Evolutionary conservation across 2,113 vertebrate species (phyloP).

Genomic region (Cinclus cinclus): DNA sequence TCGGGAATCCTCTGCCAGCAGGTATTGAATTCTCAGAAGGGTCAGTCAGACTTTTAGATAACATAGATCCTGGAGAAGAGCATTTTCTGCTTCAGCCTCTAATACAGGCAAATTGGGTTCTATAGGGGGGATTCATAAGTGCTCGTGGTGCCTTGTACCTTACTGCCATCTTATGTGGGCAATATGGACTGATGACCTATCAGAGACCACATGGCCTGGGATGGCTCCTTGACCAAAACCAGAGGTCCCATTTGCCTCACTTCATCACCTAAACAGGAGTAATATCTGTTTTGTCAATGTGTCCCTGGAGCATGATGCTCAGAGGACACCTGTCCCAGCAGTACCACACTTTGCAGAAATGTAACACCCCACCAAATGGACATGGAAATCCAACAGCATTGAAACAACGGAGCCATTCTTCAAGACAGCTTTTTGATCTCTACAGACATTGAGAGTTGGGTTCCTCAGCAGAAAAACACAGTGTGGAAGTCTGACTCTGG

Average conservation of each 20-base stretch:
- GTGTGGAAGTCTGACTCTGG: background rate
- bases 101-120: background rate
- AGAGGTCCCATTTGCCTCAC: background rate
- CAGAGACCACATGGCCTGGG: background rate
- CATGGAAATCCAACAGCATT: background rate
- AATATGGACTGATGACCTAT: background rate
- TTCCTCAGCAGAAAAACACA: background rate
- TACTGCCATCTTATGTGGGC: background rate
- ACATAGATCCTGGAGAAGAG: background rate
- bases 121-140: background rate
- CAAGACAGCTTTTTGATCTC: background rate
- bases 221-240: background rate
- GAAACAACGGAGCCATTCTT: background rate
- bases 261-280: background rate
- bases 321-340: background rate
- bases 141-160: background rate
- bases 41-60: background rate
- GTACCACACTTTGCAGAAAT: background rate
- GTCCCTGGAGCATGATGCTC: background rate
- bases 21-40: constrained; percentile 68
- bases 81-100: background rate
- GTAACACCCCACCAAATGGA: background rate
- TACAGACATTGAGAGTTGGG: background rate
- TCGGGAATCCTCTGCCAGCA: constrained; percentile 78
- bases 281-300: background rate